These are phyloP conservation scores for Ictidomys tridecemlineatus DNA, from an alignment of 2,113 vertebrate species.

Conservation along the genomic window DNA sequence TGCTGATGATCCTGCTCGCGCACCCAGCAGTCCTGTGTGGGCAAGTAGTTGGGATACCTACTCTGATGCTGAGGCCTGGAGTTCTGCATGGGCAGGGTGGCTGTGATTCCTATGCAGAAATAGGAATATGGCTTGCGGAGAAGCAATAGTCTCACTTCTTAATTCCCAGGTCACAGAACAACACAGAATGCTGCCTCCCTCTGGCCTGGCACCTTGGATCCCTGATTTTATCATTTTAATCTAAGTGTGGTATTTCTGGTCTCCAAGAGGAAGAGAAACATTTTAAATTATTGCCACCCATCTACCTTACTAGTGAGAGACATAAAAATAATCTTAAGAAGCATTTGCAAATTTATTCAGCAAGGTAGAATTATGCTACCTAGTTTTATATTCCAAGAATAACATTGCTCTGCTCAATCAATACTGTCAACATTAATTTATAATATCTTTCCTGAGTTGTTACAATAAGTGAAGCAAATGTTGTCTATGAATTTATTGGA, in stretches of 20 bases:
- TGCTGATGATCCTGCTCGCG: no score
- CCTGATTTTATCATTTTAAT: not conserved
- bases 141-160: no score
- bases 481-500: not conserved
- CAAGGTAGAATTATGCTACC: not conserved
- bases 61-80: no score
- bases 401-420: constrained; percentile 40
- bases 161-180: no score
- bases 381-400: constrained; percentile 23
- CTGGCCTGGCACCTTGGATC: no score
- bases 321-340: not conserved
- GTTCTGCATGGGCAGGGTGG: no score
- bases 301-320: not conserved
- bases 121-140: no score
- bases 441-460: not conserved
- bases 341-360: not conserved
- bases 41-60: no score
- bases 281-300: not conserved
- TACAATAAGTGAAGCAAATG: constrained; percentile 1
- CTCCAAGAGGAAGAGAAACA: not conserved
- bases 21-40: no score
- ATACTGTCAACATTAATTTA: constrained; percentile 28
- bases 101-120: no score
- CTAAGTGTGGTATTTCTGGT: not conserved
- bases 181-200: no score